Conservation (phyloP, 37 sponge, comb jelly and placozoan species). For the Amphimedon queenslandica region DNA sequence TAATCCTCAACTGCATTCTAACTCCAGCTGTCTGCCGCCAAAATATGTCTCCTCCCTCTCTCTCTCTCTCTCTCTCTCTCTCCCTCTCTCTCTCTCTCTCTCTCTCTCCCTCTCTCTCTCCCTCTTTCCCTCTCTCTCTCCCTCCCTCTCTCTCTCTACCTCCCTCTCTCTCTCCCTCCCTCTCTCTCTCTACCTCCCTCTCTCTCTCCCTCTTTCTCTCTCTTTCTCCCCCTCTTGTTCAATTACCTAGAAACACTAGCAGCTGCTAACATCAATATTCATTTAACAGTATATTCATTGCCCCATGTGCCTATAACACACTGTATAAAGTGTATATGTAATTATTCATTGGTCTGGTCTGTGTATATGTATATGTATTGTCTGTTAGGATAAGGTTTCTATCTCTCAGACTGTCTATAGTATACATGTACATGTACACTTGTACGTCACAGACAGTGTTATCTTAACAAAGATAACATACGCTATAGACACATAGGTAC, state of each 20-base stretch:
- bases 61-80: constrained; percentile 56
- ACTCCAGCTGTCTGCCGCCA: too few relatives aligned
- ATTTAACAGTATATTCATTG: too few relatives aligned
- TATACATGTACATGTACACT: background rate
- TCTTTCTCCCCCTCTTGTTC: too few relatives aligned
- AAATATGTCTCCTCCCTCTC: too few relatives aligned
- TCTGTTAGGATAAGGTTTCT: background rate
- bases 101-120: constrained; percentile 57
- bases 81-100: constrained; percentile 55
- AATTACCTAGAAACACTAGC: too few relatives aligned
- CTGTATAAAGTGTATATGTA: background rate
- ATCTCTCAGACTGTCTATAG: background rate
- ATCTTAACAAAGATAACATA: background rate
- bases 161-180: background rate
- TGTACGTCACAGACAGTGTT: background rate
- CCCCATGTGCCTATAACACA: too few relatives aligned
- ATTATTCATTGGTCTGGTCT: background rate
- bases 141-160: background rate
- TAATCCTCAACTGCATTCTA: too few relatives aligned
- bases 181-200: background rate
- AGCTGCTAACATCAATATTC: too few relatives aligned
- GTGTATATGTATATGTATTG: background rate
- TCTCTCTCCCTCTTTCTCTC: too few relatives aligned
- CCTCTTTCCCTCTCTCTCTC: constrained; percentile 29
- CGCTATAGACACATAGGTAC: background rate